phyloP scores from a whole-genome alignment of 2,797 vertebrate species.

The Benthosema pterotum region DNA sequence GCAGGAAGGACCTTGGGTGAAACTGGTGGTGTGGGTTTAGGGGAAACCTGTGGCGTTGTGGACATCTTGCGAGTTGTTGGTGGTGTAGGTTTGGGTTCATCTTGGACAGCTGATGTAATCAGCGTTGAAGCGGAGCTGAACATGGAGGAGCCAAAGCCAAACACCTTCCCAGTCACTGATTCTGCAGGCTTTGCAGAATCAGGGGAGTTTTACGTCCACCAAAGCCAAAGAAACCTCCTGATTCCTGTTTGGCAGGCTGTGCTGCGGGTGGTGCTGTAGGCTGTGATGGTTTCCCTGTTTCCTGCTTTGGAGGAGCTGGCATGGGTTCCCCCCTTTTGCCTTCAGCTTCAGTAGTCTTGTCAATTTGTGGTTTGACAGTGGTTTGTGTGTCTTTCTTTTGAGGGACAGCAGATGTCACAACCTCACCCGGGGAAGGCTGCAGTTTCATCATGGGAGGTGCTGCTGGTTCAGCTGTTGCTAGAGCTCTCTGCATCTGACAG shows the following conservation, averaged over 20 bases:
- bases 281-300: constrained; percentile 58
- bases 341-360: constrained; percentile 36
- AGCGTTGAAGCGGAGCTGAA: constrained; percentile 92
- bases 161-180: constrained; percentile 91
- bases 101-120: constrained; percentile 86
- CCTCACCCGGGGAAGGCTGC: constrained; percentile 65
- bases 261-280: constrained; percentile 52
- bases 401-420: constrained; percentile 14
- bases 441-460: constrained; percentile 63
- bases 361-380: constrained; percentile 28
- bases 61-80: constrained; percentile 54
- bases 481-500: constrained; percentile 93
- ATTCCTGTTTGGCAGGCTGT: constrained; percentile 71
- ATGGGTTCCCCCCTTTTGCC: constrained; percentile 37
- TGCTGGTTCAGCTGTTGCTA: constrained; percentile 76
- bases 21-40: constrained; percentile 67
- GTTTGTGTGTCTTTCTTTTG: constrained; percentile 35
- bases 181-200: constrained; percentile 85
- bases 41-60: constrained; percentile 79
- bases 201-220: constrained; percentile 71
- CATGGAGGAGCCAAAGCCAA: constrained; percentile 92
- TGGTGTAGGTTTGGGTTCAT: constrained; percentile 81
- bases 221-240: constrained; percentile 63
- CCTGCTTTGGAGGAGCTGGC: constrained; percentile 20
- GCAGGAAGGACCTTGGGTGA: constrained; percentile 71